These are phyloP conservation scores for Malurus melanocephalus DNA, from an alignment of 2,113 vertebrate species.

Conservation along the genomic window DNA sequence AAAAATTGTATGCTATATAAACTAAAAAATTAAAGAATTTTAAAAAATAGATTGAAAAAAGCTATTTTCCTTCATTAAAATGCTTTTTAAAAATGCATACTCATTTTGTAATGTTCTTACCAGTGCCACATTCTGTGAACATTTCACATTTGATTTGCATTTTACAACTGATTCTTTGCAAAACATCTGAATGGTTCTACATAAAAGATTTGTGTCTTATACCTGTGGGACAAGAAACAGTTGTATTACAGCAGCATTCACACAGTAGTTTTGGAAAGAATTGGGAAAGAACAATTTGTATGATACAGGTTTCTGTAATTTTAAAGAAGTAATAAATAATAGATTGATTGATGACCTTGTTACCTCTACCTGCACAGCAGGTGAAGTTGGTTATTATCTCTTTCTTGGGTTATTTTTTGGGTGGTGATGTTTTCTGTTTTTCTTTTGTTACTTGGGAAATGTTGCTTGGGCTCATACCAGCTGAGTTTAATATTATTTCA, in stretches of 20 bases:
- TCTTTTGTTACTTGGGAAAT: neutral
- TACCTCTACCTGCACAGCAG: neutral
- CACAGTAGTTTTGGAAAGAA: neutral
- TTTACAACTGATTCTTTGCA: neutral
- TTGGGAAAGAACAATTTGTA: neutral
- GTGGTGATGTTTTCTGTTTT: neutral
- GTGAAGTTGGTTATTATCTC: neutral
- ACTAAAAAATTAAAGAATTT: neutral
- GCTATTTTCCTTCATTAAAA: neutral
- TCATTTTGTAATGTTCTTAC: neutral
- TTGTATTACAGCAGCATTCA: neutral
- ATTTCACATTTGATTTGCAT: neutral
- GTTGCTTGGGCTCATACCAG: neutral
- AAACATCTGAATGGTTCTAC: neutral
- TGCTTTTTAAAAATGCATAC: neutral
- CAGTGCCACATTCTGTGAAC: neutral
- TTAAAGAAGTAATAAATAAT: neutral
- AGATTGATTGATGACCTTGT: neutral
- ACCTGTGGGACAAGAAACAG: neutral
- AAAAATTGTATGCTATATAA: neutral
- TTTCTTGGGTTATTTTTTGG: neutral
- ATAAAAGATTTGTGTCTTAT: neutral
- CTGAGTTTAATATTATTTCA: neutral
- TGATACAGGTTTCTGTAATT: neutral
- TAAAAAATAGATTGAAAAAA: neutral